Percentiles rank a stretch among this genome's conserved stretches.
phyloP scores from a whole-genome alignment of 2,113 vertebrate genomes.

The Dipodomys stephensi region DNA sequence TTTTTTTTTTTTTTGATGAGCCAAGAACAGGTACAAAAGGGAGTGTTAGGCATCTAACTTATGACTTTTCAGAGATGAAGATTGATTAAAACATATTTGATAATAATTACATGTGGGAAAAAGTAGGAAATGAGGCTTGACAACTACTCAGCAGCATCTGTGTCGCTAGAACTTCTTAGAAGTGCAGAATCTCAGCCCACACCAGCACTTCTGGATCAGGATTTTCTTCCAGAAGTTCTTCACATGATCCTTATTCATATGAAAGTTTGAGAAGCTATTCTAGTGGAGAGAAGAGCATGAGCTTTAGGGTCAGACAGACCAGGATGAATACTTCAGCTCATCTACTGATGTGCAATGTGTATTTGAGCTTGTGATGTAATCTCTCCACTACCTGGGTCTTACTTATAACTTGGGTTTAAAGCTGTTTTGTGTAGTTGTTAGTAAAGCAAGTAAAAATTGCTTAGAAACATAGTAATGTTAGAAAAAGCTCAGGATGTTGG shows the following conservation, averaged over 20 bases:
- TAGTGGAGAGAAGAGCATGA: neutral
- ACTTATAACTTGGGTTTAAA: conserved; percentile 39
- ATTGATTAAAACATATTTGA: neutral
- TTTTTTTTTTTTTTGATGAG: neutral
- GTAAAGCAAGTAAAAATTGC: neutral
- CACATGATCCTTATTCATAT: neutral
- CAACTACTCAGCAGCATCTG: neutral
- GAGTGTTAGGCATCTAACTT: neutral
- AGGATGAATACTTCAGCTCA: neutral
- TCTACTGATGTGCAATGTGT: neutral
- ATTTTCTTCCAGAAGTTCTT: conserved; percentile 13
- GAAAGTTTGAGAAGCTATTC: neutral
- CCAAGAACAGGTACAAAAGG: neutral
- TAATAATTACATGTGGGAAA: neutral
- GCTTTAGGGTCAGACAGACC: neutral
- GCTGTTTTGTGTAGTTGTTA: conserved; percentile 13
- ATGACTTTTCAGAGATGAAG: neutral
- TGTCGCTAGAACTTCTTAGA: neutral
- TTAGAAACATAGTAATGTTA: neutral
- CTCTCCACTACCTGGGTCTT: neutral
- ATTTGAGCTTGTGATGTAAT: neutral
- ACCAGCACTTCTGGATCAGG: neutral
- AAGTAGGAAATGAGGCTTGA: neutral
- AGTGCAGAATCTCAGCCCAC: neutral
- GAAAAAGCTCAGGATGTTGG: too few species aligned